phyloP scores from a whole-genome alignment of 2,888 invertebrate species.

The Loripinus fragilis region DNA sequence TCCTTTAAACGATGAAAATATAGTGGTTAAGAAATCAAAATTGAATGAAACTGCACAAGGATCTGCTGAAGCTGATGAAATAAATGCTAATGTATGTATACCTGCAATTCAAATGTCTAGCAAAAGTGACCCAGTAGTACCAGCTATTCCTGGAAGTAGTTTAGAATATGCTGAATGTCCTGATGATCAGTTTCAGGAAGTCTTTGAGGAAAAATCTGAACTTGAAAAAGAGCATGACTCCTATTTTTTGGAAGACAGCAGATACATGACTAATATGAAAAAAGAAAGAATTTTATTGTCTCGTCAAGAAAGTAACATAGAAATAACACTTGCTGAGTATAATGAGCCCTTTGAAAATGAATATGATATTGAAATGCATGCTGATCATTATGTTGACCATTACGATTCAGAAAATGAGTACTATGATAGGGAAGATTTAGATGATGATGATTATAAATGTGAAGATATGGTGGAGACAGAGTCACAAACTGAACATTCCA shows the following conservation, averaged over 20 bases:
- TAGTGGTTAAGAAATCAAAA: not conserved
- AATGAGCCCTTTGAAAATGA: conserved; percentile 34
- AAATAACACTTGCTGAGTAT: conserved; percentile 58
- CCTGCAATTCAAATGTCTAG: not conserved
- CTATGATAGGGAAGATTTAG: conserved; percentile 35
- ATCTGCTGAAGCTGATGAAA: not conserved
- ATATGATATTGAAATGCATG: conserved; percentile 21
- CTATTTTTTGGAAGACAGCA: conserved; percentile 27
- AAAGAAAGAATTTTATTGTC: conserved; percentile 54
- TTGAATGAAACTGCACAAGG: not conserved
- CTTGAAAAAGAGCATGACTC: conserved; percentile 35
- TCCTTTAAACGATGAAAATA: not conserved
- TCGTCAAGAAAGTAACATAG: conserved; percentile 59
- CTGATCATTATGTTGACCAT: conserved; percentile 25
- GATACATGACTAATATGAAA: conserved; percentile 22
- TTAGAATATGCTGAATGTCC: not conserved
- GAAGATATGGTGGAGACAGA: conserved; percentile 34
- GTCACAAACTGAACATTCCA: conserved; percentile 19
- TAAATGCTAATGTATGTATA: conserved; percentile 49
- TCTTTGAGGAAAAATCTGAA: conserved; percentile 30
- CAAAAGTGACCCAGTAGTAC: not conserved
- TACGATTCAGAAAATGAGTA: conserved; percentile 32
- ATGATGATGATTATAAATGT: conserved; percentile 30
- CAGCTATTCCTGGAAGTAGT: not conserved
- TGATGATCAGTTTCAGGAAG: conserved; percentile 20